A percentile compares a stretch with the other conserved stretches of the same genome.
Conservation (phyloP, 1,140 invertebrate species). For the Condylostylus longicornis region DNA sequence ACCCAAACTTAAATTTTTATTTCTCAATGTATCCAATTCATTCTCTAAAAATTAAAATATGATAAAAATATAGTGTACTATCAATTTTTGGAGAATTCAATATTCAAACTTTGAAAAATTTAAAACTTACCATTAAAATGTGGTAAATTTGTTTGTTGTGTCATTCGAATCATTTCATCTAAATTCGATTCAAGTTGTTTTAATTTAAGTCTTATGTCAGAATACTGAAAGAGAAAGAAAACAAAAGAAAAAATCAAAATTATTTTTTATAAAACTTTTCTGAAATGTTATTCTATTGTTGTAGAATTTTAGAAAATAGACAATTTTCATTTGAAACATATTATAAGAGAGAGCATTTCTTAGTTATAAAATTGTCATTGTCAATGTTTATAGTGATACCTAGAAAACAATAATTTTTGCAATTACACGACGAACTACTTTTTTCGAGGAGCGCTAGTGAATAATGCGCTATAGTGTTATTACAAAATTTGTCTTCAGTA, state of each 20-base stretch:
- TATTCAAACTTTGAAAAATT: not conserved
- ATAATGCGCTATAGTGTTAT: too few species aligned
- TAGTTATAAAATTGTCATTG: too few species aligned
- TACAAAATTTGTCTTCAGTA: too few species aligned
- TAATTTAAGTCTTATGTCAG: constrained; percentile 23
- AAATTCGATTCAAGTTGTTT: constrained; percentile 22
- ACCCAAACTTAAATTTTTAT: constrained; percentile 22
- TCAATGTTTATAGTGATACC: too few species aligned
- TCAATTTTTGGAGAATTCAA: not conserved
- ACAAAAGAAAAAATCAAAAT: not conserved
- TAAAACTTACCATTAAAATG: constrained; percentile 22
- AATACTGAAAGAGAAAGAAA: constrained; percentile 16
- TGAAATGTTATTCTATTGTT: too few species aligned
- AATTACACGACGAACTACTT: too few species aligned
- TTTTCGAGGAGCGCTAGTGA: too few species aligned
- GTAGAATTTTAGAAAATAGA: too few species aligned
- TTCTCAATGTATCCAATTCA: constrained; percentile 25
- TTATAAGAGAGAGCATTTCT: too few species aligned
- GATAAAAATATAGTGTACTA: not conserved
- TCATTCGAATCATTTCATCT: constrained; percentile 27
- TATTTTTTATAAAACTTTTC: too few species aligned
- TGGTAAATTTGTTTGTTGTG: constrained; percentile 24
- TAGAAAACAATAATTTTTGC: too few species aligned
- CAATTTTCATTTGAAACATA: too few species aligned
- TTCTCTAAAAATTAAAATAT: constrained; percentile 15